Evolutionary conservation across 2,888 invertebrate species (phyloP), one percentile per base, ranked within the genome.

Genomic region (Archips crataeganus): DNA sequence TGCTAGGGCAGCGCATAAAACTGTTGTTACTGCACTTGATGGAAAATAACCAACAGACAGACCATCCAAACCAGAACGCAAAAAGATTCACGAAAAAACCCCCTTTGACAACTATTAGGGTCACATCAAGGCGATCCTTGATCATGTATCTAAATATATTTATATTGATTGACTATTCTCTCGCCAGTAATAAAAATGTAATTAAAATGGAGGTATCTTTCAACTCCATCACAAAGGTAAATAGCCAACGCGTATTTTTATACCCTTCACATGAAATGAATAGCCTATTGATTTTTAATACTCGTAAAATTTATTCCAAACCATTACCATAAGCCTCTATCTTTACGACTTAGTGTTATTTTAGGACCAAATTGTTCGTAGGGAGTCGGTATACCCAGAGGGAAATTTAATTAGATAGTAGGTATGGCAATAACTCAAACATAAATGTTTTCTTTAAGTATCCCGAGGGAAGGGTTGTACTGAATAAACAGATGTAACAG

Each of bases 351-450:
- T 82, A 81, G 69, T 87, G 83, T 89, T 89, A 82, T 87, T 87
- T 87, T 88, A 88, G 86, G 89, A 86, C 83, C 80, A 82, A 74
- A 86, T 84, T 82, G 81, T 79, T 81, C 82, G 78, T 75, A 82
- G 82, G 79, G 81, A 82, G 81, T 80, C 66, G 60, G 61, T 51
- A 60, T 54, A 74, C 77, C 77, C 79, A 77, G 79, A 80, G 79
- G 65, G 78, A 82, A 85, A 84, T 82, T 80, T 81, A 82, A 84
- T 84, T 81, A 82, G 81, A 76, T 76, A 75, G 75, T 77, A 78
- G 75, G 61, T 64, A 75, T 69, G 69, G 72, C 69, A 66, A 65
- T 74, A 70, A 74, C 74, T 74, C 65, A 61, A 74, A 74, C 70
- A 65, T 62, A 75, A 74, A 72, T 77, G 72, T 77, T 70, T 74